phyloP scores from a whole-genome alignment of 23 tunicate genomes.

The Trididemnum clinides region DNA sequence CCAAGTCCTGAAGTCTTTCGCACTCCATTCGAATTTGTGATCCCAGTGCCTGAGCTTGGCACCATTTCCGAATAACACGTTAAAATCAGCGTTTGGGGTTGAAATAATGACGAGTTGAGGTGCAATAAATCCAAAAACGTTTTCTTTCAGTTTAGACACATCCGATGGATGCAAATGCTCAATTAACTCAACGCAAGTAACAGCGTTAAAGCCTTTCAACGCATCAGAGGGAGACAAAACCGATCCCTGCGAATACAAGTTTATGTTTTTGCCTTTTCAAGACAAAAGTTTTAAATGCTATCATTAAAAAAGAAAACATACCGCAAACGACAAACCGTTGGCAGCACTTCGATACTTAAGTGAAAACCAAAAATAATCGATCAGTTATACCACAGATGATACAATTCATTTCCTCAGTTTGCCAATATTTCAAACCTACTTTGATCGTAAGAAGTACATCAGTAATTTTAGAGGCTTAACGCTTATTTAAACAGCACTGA shows the following conservation, averaged over 20 bases:
- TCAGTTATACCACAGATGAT: no score
- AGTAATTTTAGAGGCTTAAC: no score
- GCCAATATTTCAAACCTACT: no score
- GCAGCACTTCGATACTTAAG: no score
- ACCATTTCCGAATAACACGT: slow-evolving; percentile 36
- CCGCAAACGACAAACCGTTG: no score
- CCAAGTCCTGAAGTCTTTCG: slow-evolving; percentile 53
- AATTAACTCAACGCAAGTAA: slow-evolving; percentile 61
- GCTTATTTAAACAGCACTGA: no score
- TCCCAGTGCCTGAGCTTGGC: slow-evolving; percentile 69
- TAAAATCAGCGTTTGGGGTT: slow-evolving; percentile 85
- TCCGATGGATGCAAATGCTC: slow-evolving; percentile 51
- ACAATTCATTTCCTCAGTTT: no score
- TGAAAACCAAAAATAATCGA: no score
- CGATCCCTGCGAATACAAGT: slow-evolving; percentile 61
- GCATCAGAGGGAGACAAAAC: neutral
- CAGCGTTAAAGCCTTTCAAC: slow-evolving; percentile 39
- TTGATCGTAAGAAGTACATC: no score
- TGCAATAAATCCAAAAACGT: slow-evolving; percentile 48
- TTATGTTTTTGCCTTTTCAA: no score
- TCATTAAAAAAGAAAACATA: no score
- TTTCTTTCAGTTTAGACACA: slow-evolving; percentile 19
- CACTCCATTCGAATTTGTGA: slow-evolving; percentile 90
- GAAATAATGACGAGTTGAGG: slow-evolving; percentile 62
- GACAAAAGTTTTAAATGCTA: no score